Conservation (phyloP, 2,113 vertebrate genomes). For the Diadophis punctatus region DNA sequence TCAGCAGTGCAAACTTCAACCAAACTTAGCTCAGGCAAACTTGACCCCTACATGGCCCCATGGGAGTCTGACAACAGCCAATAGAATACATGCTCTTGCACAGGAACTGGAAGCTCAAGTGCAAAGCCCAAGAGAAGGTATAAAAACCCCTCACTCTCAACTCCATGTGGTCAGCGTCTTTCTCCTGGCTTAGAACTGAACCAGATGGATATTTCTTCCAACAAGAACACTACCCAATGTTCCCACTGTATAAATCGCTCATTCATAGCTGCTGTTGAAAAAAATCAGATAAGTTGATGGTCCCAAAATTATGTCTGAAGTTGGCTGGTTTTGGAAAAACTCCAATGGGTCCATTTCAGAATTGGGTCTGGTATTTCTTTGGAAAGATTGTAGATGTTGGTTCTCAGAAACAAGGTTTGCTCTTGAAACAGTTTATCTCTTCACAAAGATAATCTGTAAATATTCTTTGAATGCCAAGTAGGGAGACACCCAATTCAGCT, state of each 20-base stretch:
- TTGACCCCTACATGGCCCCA: too few relatives aligned
- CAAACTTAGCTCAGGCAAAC: too few relatives aligned
- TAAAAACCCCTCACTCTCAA: too few relatives aligned
- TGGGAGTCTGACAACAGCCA: too few relatives aligned
- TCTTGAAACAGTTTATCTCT: background rate
- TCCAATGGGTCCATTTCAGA: background rate
- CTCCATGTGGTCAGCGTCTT: too few relatives aligned
- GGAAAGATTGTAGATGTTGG: background rate
- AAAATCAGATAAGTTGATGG: background rate
- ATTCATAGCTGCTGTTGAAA: background rate
- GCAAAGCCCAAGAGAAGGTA: too few relatives aligned
- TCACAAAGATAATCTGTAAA: background rate
- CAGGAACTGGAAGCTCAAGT: too few relatives aligned
- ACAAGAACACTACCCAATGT: background rate
- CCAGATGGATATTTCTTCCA: too few relatives aligned
- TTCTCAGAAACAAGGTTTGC: background rate
- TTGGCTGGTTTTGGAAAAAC: background rate
- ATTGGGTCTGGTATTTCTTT: background rate
- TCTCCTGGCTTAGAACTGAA: too few relatives aligned
- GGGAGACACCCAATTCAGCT: background rate
- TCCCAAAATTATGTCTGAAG: background rate
- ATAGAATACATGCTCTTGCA: too few relatives aligned
- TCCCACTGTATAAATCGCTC: background rate
- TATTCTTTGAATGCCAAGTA: background rate
- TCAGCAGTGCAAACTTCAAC: too few relatives aligned